Percentiles rank a stretch among this genome's conserved stretches.
These are phyloP conservation scores for Balaeniceps rex DNA, from an alignment of 2,113 vertebrate genomes.

Conservation along the genomic window DNA sequence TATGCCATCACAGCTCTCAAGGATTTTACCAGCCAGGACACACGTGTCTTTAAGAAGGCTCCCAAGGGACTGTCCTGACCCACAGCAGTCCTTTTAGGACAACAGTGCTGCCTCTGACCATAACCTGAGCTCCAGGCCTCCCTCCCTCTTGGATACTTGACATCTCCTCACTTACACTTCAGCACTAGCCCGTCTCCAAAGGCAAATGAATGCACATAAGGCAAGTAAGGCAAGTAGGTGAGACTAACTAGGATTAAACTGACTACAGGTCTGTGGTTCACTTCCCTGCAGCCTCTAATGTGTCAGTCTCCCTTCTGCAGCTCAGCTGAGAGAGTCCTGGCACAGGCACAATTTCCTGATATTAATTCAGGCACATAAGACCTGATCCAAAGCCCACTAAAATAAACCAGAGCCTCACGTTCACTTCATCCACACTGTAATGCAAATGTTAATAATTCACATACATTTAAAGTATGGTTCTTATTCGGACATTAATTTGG, in stretches of 20 bases:
- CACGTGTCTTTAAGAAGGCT: not conserved
- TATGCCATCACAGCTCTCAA: not conserved
- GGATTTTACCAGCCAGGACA: not conserved
- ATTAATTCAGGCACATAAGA: not conserved
- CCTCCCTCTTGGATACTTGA: not conserved
- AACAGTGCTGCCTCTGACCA: not conserved
- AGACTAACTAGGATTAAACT: conserved; percentile 57
- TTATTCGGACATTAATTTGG: not conserved
- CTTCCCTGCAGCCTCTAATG: conserved; percentile 57
- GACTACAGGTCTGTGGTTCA: conserved; percentile 62
- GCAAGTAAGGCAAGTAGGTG: conserved; percentile 47
- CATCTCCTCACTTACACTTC: not conserved
- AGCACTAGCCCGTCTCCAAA: conserved; percentile 21
- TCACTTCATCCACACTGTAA: not conserved
- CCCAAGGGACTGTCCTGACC: not conserved
- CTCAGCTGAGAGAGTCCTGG: conserved; percentile 53
- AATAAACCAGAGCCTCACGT: not conserved
- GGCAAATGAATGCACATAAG: conserved; percentile 52
- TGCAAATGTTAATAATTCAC: not conserved
- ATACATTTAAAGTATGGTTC: not conserved
- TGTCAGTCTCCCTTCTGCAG: conserved; percentile 53
- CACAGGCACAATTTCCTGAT: conserved; percentile 4
- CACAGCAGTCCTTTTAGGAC: not conserved
- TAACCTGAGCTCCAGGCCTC: not conserved
- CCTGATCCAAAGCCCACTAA: not conserved